These are phyloP conservation scores for Diachasma alloeum DNA, from an alignment of 1,140 invertebrate genomes.

Conservation along the genomic window DNA sequence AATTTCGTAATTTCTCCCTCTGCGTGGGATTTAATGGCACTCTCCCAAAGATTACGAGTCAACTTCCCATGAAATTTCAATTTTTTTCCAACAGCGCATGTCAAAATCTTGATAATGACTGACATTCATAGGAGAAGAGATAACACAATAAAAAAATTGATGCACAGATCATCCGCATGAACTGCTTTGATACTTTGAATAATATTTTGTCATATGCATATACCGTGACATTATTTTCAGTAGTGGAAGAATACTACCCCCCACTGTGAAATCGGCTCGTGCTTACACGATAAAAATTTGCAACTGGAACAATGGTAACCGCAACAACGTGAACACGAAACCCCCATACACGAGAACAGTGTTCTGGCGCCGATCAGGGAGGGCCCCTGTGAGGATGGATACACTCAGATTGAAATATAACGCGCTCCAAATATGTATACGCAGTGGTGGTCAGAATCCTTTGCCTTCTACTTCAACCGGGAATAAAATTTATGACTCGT, in stretches of 20 bases:
- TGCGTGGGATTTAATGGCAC: too few relatives aligned
- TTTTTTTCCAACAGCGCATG: too few relatives aligned
- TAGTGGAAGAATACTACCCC: constrained; percentile 34
- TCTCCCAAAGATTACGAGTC: too few relatives aligned
- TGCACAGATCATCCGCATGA: too few relatives aligned
- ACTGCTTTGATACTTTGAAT: background rate
- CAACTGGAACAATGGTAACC: constrained; percentile 59
- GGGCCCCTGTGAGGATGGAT: constrained; percentile 30
- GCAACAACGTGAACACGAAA: background rate
- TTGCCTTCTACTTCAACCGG: background rate
- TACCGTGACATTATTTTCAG: background rate
- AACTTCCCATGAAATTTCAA: too few relatives aligned
- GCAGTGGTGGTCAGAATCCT: constrained; percentile 19
- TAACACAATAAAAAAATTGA: too few relatives aligned
- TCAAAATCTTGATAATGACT: too few relatives aligned
- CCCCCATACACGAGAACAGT: constrained; percentile 24
- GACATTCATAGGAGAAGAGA: too few relatives aligned
- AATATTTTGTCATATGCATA: background rate
- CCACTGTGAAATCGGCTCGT: constrained; percentile 40
- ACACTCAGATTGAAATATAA: constrained; percentile 60
- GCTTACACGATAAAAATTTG: constrained; percentile 61
- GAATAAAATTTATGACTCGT: constrained; percentile 39
- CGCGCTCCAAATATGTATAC: constrained; percentile 48
- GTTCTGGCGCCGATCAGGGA: constrained; percentile 57
- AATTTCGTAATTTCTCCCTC: too few relatives aligned